Evolutionary conservation across 1,140 invertebrate genomes (phyloP), one percentile per base, ranked within the genome.

Genomic region (Lethocerus indicus): DNA sequence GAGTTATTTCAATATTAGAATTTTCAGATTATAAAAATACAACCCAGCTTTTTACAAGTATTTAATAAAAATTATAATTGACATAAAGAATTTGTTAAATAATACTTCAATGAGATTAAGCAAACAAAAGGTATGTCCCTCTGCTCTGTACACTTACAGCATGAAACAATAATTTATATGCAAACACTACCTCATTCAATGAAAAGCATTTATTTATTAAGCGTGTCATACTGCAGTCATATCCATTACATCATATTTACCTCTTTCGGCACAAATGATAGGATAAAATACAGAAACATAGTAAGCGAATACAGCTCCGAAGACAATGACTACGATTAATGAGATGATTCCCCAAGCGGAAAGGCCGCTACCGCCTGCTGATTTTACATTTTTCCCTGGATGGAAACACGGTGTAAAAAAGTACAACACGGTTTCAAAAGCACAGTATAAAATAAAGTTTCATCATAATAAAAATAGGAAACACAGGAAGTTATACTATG

Each of bases 191-290:
- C n/a, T n/a, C n/a, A n/a, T n/a, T n/a, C n/a, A n/a, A n/a, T n/a
- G n/a, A n/a, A n/a, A n/a, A n/a, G n/a, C n/a, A n/a, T n/a, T n/a
- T n/a, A n/a, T n/a, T n/a, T n/a, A n/a, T n/a, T n/a, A n/a, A 41
- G 20, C 23, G 36, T 3, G 2, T 53, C 32, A 53, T n/a, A 53
- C 51, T 29, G 46, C 23, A n/a, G 51, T 40, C 39, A 49, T 48
- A 49, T 53, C 51, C 51, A 53, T 53, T 18, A 53, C 47, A 40
- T 53, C 51, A 41, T 53, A 53, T 23, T 53, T 53, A 23, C 51
- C 51, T 26, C 47, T 27, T 44, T 53, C 36, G 13, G 46, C 47
- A 40, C 51, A 53, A 9, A 53, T 35, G 23, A 53, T 21, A 6
- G 51, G 51, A 41, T 53, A 53, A 25, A 53, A 52, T 41, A 53